Base-by-base conservation (phyloP, 2,888 invertebrate species). In the Troilus luridus region DNA sequence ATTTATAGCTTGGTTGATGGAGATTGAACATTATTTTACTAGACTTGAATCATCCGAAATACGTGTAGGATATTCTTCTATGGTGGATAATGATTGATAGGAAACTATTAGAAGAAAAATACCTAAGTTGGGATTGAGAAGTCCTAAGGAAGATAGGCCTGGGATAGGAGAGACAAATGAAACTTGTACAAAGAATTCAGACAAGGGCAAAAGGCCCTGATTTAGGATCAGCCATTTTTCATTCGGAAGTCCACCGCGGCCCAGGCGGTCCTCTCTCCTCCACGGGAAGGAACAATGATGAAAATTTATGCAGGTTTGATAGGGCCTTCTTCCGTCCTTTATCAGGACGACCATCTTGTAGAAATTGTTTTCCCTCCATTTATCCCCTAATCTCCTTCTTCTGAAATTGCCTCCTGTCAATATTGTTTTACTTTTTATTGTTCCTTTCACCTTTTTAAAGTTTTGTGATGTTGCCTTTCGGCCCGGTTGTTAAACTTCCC, bases 231-330 rank as follows among this genome's bases (percentile, higher is more conserved):
- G 21, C 56, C 85, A 85, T 85, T 58, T 58, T 85, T 85, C 85
- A 85, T 85, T 21, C n/a, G 14, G 17, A 77, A 77, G 27, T 77
- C 72, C 72, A 41, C 24, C 11, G 27, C 5, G 10, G n/a, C n/a
- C 8, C 24, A 7, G 56, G 56, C 14, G 54, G 54, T 21, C 41
- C 17, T 17, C 41, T 54, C 10, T 10, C 10, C 10, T 10, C 10
- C 41, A 77, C 17, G 77, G 41, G 9, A 8, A 10, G 81, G 56
- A 58, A 85, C 85, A 85, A 85, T 85, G 85, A 85, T 85, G 85
- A 58, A 85, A 85, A 85, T 85, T 85, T 85, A 85, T 85, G 85
- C 85, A 56, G 85, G 21, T 5, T n/a, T 56, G 56, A 58, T 85
- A 56, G n/a, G n/a, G n/a, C 56, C n/a, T 6, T 9, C 56, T 85